Evolutionary conservation across 1,140 invertebrate species (phyloP).

Genomic region (Cotesia chilonis): DNA sequence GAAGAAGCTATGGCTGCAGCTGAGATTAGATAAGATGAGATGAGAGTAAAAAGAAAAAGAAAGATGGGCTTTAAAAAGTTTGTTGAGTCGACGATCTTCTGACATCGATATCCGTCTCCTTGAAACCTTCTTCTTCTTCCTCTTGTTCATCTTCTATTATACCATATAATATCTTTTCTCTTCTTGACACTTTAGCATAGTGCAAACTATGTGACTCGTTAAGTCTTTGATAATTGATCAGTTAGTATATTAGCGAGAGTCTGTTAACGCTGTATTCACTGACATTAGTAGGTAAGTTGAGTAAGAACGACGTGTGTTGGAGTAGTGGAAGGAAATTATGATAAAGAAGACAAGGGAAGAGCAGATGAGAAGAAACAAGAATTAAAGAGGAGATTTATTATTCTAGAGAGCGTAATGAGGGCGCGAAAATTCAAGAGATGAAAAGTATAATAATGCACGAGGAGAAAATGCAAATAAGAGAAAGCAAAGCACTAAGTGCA

Average conservation of each 20-base stretch:
- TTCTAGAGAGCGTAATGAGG: slow-evolving; percentile 20
- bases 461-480: slow-evolving; percentile 1
- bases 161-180: background rate
- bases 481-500: slow-evolving; percentile 8
- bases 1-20: background rate
- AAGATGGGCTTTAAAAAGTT: slow-evolving; percentile 5
- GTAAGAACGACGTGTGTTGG: too few relatives aligned
- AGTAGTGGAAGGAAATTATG: too few relatives aligned
- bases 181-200: background rate
- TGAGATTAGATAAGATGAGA: background rate
- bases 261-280: slow-evolving; percentile 12
- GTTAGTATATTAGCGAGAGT: slow-evolving; percentile 34
- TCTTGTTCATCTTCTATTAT: background rate
- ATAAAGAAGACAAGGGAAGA: too few relatives aligned
- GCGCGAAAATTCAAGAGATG: slow-evolving; percentile 24
- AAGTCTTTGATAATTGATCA: slow-evolving; percentile 35
- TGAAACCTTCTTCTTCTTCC: slow-evolving; percentile 17
- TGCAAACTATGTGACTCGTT: slow-evolving; percentile 9
- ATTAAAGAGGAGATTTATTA: background rate
- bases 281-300: background rate
- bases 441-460: slow-evolving; percentile 6
- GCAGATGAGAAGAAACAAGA: too few relatives aligned
- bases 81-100: slow-evolving; percentile 1
- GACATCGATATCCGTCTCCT: slow-evolving; percentile 15
- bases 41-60: too few relatives aligned